A percentile compares a stretch with the other conserved stretches of the same genome.
Conservation (phyloP, 2,888 invertebrate species). For the Caradrina clavipalpis region DNA sequence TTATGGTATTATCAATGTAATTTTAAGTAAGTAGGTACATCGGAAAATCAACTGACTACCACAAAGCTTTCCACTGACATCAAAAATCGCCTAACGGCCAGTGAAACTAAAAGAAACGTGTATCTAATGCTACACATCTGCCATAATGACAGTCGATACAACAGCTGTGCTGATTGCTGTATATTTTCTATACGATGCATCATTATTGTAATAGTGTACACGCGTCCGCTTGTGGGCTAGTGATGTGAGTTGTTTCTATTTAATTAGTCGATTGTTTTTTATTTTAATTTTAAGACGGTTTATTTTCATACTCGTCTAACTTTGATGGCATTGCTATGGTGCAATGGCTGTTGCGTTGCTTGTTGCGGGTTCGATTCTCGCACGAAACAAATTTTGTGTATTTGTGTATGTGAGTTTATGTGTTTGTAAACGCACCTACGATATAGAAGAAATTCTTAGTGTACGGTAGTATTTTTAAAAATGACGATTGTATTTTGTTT, state of each 20-base stretch:
- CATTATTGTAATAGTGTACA: conserved; percentile 83
- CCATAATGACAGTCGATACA: conserved; percentile 71
- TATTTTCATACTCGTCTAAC: no score
- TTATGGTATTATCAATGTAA: no score
- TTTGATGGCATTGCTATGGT: no score
- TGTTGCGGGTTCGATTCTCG: no score
- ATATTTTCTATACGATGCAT: conserved; percentile 79
- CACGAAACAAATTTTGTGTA: no score
- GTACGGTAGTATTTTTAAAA: no score
- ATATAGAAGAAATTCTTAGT: no score
- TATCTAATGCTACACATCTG: conserved; percentile 57
- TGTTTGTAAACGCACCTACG: no score
- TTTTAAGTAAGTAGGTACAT: neutral
- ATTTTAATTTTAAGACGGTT: no score
- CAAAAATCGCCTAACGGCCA: conserved; percentile 33
- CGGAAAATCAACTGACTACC: neutral
- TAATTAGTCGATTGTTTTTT: conserved; percentile 53
- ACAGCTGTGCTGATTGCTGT: conserved; percentile 80
- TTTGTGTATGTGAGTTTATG: no score
- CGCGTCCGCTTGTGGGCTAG: conserved; percentile 69
- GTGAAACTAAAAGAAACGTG: conserved; percentile 64
- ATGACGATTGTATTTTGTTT: no score
- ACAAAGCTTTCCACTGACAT: conserved; percentile 31
- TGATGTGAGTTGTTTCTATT: conserved; percentile 40
- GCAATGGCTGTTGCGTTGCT: no score